These are phyloP conservation scores for Archegozetes longisetosus DNA, from an alignment of 1,140 invertebrate species.

Conservation along the genomic window DNA sequence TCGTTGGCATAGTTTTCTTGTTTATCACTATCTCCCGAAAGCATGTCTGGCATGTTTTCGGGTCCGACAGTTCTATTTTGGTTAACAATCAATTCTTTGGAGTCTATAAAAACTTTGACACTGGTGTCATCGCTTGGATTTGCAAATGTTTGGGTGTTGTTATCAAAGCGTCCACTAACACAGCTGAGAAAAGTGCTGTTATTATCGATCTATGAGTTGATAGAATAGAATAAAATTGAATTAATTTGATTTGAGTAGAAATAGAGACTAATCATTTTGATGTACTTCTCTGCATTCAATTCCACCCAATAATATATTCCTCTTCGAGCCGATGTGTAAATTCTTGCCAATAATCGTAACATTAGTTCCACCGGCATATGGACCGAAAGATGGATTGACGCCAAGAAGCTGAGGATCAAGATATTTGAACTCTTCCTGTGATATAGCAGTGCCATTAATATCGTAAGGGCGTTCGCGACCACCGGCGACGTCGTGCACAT, in stretches of 20 bases:
- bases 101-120: neutral
- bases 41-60: neutral
- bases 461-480: conserved; percentile 12
- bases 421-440: conserved; percentile 15
- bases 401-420: conserved; percentile 16
- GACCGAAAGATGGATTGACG: conserved; percentile 19
- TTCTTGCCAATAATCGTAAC: conserved; percentile 20
- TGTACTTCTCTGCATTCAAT: conserved; percentile 6
- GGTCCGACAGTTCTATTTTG: conserved; percentile 17
- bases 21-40: neutral
- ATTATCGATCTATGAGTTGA: neutral
- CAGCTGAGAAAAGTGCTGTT: neutral
- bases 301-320: conserved; percentile 12
- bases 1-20: neutral
- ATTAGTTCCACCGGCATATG: conserved; percentile 21
- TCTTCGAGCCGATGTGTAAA: conserved; percentile 19
- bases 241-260: neutral
- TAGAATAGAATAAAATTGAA: neutral
- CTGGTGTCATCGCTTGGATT: neutral
- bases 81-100: neutral
- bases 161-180: neutral
- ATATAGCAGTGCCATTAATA: conserved; percentile 15
- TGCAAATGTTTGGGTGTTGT: no score
- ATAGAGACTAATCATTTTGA: conserved; percentile 4
- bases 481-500: conserved; percentile 15